Evolutionary conservation across 2,797 vertebrate genomes (phyloP), one percentile per base, ranked within the genome.

Genomic region (Myripristis jacobus): DNA sequence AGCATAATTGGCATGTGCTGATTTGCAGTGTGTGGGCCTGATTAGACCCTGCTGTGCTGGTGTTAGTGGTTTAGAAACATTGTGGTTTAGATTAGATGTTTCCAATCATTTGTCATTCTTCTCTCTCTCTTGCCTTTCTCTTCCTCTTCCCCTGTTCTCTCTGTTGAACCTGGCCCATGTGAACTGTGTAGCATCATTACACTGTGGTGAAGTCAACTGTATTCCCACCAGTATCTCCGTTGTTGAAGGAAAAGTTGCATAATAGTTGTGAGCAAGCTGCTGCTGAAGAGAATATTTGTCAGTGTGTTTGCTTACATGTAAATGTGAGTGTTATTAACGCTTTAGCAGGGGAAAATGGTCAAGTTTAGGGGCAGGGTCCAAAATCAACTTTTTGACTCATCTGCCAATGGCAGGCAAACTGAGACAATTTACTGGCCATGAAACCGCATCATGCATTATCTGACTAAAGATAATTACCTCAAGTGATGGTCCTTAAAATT

Each of bases 61-160:
- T 46, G 46, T 72, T 44, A 57, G 67, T 68, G 58, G 61, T 81
- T 82, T 41, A 56, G 77, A 82, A 87, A 81, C 71, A 69, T 38
- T 74, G 64, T 51, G 68, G 79, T 18, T 73, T 56, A 1, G 12
- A 18, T 25, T 48, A 38, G 41, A 70, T 68, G 75, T 29, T 60
- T 73, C 24, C 43, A 74, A 50, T 79, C 50, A 67, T 55, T 61
- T 67, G 13, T 57, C 54, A 15, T 66, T 48, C 44, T 50, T 24
- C 15, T 44, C 19, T 27, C 11, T 10, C 9, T 74, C 51, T 55
- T 71, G 22, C 61, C 18, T 29, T 51, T 27, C 19, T 44, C 15
- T 21, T 10, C 24, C 10, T 4, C 10, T 44, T 16, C 6, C 41
- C 10, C 36, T 10, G 34, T 38, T 38, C n/a, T 18, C 29, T 34